Percentiles rank a stretch among this genome's conserved stretches.
Conservation (phyloP, 2,888 invertebrate genomes). For the Bombylius discolor region DNA sequence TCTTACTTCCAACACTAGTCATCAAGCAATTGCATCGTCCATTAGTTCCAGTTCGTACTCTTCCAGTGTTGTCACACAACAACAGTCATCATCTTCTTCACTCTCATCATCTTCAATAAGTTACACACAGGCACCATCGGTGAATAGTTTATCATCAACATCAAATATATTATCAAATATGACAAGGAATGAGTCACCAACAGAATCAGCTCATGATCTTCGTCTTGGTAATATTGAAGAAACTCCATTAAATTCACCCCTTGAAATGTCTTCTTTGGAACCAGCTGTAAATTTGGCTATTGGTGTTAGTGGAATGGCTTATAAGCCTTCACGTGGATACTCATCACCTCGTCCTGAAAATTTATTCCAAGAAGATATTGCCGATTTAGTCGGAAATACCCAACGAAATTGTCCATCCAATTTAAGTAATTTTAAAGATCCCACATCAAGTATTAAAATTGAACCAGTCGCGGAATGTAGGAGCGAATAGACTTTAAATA, state of each 20-base stretch:
- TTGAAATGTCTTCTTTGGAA: conserved; percentile 53
- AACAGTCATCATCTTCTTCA: conserved; percentile 14
- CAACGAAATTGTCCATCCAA: conserved; percentile 26
- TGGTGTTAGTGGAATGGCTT: conserved; percentile 48
- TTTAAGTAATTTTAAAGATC: conserved; percentile 32
- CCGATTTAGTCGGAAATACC: conserved; percentile 29
- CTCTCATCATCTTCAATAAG: conserved; percentile 10
- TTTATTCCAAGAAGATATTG: conserved; percentile 53
- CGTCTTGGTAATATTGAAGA: conserved; percentile 42
- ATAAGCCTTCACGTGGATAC: conserved; percentile 42
- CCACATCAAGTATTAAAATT: conserved; percentile 53
- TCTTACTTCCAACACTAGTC: conserved; percentile 14
- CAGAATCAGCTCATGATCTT: conserved; percentile 34
- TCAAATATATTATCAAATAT: conserved; percentile 24
- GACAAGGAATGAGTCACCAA: conserved; percentile 32
- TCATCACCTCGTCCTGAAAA: conserved; percentile 43
- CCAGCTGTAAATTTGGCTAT: conserved; percentile 36
- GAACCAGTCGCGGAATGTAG: conserved; percentile 54
- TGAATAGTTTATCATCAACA: conserved; percentile 23
- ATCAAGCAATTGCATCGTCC: conserved; percentile 10
- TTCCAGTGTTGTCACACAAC: conserved; percentile 10
- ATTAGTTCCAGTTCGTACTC: conserved; percentile 13
- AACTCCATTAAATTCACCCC: conserved; percentile 51
- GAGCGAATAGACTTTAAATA: conserved; percentile 41
- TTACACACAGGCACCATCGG: not conserved